These are phyloP conservation scores for Hystrix cristata DNA, from an alignment of 2,113 vertebrate species.

Conservation along the genomic window DNA sequence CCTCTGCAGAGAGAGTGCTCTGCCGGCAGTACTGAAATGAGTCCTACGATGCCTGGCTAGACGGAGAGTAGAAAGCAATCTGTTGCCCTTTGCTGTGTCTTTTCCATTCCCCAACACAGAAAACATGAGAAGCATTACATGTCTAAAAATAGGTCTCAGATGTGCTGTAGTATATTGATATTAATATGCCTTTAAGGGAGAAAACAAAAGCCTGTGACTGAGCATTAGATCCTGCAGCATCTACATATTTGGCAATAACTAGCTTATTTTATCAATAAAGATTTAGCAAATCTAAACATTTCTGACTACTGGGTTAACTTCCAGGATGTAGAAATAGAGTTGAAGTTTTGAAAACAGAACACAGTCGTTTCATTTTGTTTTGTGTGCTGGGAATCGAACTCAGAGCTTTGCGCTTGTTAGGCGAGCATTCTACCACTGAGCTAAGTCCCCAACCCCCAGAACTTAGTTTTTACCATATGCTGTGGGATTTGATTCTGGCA, in stretches of 20 bases:
- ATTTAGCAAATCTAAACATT: background rate
- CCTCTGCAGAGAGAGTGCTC: background rate
- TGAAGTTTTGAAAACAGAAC: background rate
- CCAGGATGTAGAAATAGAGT: background rate
- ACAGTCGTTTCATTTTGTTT: too few species aligned
- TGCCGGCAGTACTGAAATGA: background rate
- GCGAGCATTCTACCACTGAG: too few species aligned
- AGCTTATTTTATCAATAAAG: background rate
- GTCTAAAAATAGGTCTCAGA: slow-evolving; percentile 18
- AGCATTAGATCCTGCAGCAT: background rate
- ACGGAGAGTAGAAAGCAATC: background rate
- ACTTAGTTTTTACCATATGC: background rate
- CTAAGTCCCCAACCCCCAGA: background rate
- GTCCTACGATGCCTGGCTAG: background rate
- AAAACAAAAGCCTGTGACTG: slow-evolving; percentile 13
- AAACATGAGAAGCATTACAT: background rate
- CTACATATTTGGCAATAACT: background rate
- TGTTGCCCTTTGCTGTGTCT: background rate
- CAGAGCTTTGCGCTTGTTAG: too few species aligned
- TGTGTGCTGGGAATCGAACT: too few species aligned
- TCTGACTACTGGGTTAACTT: background rate
- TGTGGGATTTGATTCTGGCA: background rate
- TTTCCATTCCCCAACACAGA: background rate
- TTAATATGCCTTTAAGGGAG: background rate
- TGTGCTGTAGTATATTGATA: background rate